Evolutionary conservation across 2,113 vertebrate species (phyloP), one percentile per base, ranked within the genome.

Genomic region (Siniperca chuatsi): DNA sequence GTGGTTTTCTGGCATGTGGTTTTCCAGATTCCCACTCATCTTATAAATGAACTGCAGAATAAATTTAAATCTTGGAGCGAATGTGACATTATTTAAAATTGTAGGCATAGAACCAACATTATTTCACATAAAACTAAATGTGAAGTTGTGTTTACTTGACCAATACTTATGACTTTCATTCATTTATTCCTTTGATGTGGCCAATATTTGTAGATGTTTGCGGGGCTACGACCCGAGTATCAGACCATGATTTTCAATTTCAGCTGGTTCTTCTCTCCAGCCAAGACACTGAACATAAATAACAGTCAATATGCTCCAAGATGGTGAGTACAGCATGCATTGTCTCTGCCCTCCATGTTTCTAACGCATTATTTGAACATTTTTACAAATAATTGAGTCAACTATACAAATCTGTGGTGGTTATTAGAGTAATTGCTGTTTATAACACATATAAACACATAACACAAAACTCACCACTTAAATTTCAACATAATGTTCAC

Each of bases 121-220:
- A 60, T 74, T 62, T 75, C n/a, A 60, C 13, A 57, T 37, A 42
- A 62, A 69, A 18, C 52, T 48, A 25, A 11, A 75, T 75, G 42
- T 80, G 37, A 44, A 37, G 46, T 73, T 87, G 60, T 82, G 48
- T 72, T 84, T 75, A 75, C 67, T 84, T 66, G 42, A 81, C 75
- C 78, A 60, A 13, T 46, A 35, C 40, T 58, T 77, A 20, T 65
- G 75, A 68, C 48, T 75, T 35, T 61, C 12, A 79, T 83, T 70
- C 12, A 70, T 83, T 50, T 23, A 23, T 40, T 72, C 64, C 40
- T 81, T 52, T 79, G 8, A 65, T 83, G 79, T 64, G 70, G 70
- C 29, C 12, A 23, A n/a, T 57, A 66, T 70, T 71, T 79, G 48
- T 10, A 67, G 72, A 81, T 81, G 40, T 73, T 74, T 82, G 58